Evolutionary conservation across 1,140 invertebrate species (phyloP), one percentile per base, ranked within the genome.

Genomic region (Apocrypta bakeri): DNA sequence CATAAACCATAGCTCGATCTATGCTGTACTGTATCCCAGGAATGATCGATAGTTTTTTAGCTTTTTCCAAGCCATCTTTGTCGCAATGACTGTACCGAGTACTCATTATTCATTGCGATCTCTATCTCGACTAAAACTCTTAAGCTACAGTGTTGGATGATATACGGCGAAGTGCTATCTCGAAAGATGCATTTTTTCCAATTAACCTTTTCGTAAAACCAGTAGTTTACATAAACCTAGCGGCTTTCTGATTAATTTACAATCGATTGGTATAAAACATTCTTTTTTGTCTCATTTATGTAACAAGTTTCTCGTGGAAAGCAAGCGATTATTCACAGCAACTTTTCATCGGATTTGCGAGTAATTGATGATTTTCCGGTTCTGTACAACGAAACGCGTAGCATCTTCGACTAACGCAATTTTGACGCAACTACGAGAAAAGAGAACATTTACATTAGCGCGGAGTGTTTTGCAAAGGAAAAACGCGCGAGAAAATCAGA

Each of bases 381-480:
- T 17, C 48, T 17, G 21, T 37, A 4, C 11, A 48, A 7, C 48
- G 48, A 56, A 56, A 56, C 17, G 7, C 17, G 48, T 17, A n/a
- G 48, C 48, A 21, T 21, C 40, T 42, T 7, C 73, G 42, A 21
- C 66, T 25, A 17, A 69, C 68, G 64, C 68, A 82, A 61, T 77
- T 82, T 77, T 77, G 63, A 77, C 29, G 81, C 64, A 82, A 82
- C 42, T 37, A 37, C 33, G 33, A 37, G 33, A 37, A 9, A 69
- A 79, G 37, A n/a, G 29, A 40, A 40, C 14, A 14, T 25, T 64
- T 42, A 8, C 29, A 61, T 79, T 21, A 21, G 69, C 7, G 8
- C n/a, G n/a, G 42, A 24, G 29, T 27, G 48, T 75, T 75, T 75
- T 66, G 75, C 75, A 77, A 77, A 2, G 21, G 11, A 7, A 75